phyloP scores from a whole-genome alignment of 2,797 vertebrate genomes.

The Somateria mollissima region DNA sequence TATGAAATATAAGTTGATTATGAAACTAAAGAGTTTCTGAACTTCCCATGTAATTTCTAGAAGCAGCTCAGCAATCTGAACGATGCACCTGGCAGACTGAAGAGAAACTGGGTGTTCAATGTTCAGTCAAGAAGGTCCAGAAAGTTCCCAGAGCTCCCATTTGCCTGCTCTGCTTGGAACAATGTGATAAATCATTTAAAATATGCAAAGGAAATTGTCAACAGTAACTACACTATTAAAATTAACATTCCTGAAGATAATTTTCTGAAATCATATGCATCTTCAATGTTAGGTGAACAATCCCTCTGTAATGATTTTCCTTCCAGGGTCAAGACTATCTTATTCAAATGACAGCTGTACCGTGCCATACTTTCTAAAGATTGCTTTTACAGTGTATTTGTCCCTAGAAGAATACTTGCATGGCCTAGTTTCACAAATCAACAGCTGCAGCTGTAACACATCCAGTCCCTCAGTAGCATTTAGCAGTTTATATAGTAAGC shows the following conservation, averaged over 20 bases:
- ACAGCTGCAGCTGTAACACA: conserved; percentile 46
- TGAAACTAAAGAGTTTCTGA: background rate
- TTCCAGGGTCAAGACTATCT: background rate
- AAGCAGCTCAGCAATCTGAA: background rate
- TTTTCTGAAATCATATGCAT: background rate
- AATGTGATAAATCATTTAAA: conserved; percentile 3
- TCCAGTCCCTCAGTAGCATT: conserved; percentile 47
- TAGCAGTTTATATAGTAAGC: conserved; percentile 14
- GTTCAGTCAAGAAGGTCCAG: background rate
- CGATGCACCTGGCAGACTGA: background rate
- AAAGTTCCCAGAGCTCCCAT: background rate
- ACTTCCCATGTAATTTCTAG: background rate
- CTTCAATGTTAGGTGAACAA: background rate
- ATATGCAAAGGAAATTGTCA: background rate
- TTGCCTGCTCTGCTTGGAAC: background rate
- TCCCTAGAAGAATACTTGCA: conserved; percentile 32
- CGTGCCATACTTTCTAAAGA: background rate
- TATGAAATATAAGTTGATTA: background rate
- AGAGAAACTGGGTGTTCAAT: conserved; percentile 1
- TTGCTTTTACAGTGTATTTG: background rate
- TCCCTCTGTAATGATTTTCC: background rate
- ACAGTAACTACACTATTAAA: background rate
- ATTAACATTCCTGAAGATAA: background rate
- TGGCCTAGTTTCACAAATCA: conserved; percentile 20
- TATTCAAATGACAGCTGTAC: background rate